phyloP scores from a whole-genome alignment of 2,797 vertebrate genomes.

The Aulostomus chinensis region DNA sequence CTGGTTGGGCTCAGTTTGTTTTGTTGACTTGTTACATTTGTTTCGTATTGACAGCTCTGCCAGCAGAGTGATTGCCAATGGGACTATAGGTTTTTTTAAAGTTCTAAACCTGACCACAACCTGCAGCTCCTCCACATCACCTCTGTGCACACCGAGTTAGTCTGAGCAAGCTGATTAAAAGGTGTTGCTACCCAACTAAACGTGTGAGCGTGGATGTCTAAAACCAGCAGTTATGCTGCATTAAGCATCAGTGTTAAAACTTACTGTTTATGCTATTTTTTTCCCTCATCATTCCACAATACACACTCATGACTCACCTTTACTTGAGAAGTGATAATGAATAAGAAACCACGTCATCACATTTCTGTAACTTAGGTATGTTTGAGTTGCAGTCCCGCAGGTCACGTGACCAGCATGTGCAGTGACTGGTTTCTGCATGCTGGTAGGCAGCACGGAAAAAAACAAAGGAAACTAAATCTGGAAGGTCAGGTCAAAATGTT shows the following conservation, averaged over 20 bases:
- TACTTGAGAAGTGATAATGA: background rate
- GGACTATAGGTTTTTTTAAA: too few relatives aligned
- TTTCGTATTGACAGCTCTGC: too few relatives aligned
- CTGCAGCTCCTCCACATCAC: conserved; percentile 39
- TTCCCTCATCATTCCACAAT: too few relatives aligned
- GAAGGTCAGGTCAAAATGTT: conserved; percentile 26
- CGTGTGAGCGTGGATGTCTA: conserved; percentile 23
- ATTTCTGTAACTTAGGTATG: conserved; percentile 3
- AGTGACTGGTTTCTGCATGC: too few relatives aligned
- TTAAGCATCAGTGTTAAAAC: too few relatives aligned
- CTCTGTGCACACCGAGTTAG: conserved; percentile 48
- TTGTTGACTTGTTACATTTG: too few relatives aligned
- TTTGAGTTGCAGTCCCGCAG: conserved; percentile 4
- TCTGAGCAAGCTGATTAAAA: conserved; percentile 35
- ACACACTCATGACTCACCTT: conserved; percentile 27
- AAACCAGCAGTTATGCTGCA: conserved; percentile 14
- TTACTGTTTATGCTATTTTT: too few relatives aligned
- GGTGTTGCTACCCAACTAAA: background rate
- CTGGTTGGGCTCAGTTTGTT: conserved; percentile 25
- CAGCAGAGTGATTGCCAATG: too few relatives aligned
- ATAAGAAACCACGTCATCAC: background rate
- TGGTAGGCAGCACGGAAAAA: too few relatives aligned
- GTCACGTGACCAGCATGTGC: conserved; percentile 29
- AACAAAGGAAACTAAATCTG: conserved; percentile 32
- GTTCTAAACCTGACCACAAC: conserved; percentile 34